Base-by-base conservation (phyloP, 1,140 invertebrate species). In the Microplitis mediator region DNA sequence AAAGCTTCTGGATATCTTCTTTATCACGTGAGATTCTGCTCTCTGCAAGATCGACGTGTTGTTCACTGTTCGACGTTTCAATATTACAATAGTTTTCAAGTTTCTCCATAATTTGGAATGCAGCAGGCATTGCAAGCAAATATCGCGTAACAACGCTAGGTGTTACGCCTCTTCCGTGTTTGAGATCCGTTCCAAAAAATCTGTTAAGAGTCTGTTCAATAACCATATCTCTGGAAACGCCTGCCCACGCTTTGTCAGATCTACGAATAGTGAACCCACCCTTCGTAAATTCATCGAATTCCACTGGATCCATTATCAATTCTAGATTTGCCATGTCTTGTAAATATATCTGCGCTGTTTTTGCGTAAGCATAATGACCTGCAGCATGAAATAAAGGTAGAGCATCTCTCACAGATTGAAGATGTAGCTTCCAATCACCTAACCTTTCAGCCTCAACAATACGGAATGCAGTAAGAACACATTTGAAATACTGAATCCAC, bases 11-110 rank as follows among this genome's bases (percentile, higher is more conserved):
- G 65, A 82, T 66, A 71, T 87, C 82, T 72, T 72, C 65, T 70
- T 72, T 72, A 78, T 88, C 83, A 77, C 73, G 81, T 75, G 81
- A 79, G 23, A 84, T 75, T 71, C 86, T 71, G 60, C 80, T 81
- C 76, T 82, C 78, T 32, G 78, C 76, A 36, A 80, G 67, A 79
- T 87, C 85, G 69, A 85, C 78, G 79, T 87, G 84, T 74, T 88
- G 84, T 9, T 88, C 84, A 39, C 56, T 62, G 11, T 39, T 39
- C 11, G 35, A 34, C 2, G 35, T 16, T 16, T 16, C 8, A 14
- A 70, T 32, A 14, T n/a, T n/a, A 51, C 35, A 50, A 23, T 50
- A 70, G 3, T 45, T 31, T 62, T 70, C 58, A 9, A 62, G 9
- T n/a, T 31, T 11, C n/a, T 62, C 60, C 68, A 70, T 70, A 45